A percentile compares a stretch with the other conserved stretches of the same genome.
These are phyloP conservation scores for Hystrix cristata DNA, from an alignment of 2,113 vertebrate genomes.

Conservation along the genomic window DNA sequence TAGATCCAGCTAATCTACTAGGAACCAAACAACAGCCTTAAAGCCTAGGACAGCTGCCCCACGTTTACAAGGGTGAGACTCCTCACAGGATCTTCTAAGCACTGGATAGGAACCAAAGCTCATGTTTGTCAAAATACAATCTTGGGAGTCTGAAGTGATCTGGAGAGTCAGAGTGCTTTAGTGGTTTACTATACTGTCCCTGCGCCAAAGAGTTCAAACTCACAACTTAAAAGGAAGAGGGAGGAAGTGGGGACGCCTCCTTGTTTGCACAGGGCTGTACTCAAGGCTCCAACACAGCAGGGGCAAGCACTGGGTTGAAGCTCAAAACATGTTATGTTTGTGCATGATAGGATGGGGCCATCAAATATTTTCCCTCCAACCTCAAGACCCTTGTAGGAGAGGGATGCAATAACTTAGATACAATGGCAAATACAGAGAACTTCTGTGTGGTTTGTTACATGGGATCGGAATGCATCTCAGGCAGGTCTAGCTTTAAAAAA, in stretches of 20 bases:
- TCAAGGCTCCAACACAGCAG: background rate
- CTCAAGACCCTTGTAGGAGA: background rate
- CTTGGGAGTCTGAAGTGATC: background rate
- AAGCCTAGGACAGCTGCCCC: background rate
- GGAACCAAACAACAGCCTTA: background rate
- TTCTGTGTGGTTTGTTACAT: background rate
- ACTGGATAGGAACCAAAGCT: background rate
- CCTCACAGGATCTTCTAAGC: background rate
- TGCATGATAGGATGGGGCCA: background rate
- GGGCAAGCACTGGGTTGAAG: background rate
- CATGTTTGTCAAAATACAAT: background rate
- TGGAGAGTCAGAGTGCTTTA: background rate
- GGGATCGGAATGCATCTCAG: background rate
- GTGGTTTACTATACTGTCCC: background rate
- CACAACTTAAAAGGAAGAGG: constrained; percentile 19
- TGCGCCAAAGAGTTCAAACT: background rate
- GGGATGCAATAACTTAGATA: background rate
- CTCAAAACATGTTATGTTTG: background rate
- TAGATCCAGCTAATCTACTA: background rate
- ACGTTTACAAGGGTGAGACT: background rate
- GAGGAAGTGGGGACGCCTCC: background rate
- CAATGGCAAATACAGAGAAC: background rate
- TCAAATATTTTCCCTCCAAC: background rate
- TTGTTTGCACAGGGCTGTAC: background rate
- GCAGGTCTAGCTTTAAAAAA: constrained; percentile 20